These are phyloP conservation scores for Philopotamus ludificatus DNA, from an alignment of 1,140 invertebrate genomes.

Conservation along the genomic window DNA sequence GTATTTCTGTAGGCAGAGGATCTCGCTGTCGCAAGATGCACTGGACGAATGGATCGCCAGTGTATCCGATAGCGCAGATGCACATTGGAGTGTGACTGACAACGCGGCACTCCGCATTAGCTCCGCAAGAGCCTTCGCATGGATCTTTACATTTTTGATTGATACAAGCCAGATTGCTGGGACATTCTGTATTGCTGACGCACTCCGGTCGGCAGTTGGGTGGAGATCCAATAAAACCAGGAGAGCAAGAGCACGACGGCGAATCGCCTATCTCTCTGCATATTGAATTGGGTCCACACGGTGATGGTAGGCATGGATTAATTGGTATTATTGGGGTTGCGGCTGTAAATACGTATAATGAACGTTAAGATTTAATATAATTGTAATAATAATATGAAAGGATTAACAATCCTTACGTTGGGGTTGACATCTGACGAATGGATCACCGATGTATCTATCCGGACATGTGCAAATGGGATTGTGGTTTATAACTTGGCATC, in stretches of 20 bases:
- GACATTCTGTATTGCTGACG: constrained; percentile 66
- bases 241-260: constrained; percentile 68
- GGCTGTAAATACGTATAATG: constrained; percentile 44
- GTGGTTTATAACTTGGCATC: constrained; percentile 63
- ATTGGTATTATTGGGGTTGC: constrained; percentile 46
- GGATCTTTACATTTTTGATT: constrained; percentile 70
- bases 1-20: constrained; percentile 44
- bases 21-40: constrained; percentile 48
- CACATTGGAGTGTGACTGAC: constrained; percentile 66
- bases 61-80: constrained; percentile 57
- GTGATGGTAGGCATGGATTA: constrained; percentile 67
- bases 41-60: constrained; percentile 61
- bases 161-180: constrained; percentile 63
- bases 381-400: neutral
- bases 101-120: constrained; percentile 61
- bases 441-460: constrained; percentile 60
- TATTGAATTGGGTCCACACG: constrained; percentile 70
- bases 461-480: constrained; percentile 63
- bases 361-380: constrained; percentile 20
- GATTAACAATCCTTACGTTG: constrained; percentile 47
- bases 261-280: constrained; percentile 64
- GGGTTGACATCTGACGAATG: constrained; percentile 58
- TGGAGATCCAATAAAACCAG: constrained; percentile 72
- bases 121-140: constrained; percentile 66
- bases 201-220: constrained; percentile 75